Evolutionary conservation across 2,888 invertebrate species (phyloP), one percentile per base, ranked within the genome.

Genomic region (Neoaliturus tenellus): DNA sequence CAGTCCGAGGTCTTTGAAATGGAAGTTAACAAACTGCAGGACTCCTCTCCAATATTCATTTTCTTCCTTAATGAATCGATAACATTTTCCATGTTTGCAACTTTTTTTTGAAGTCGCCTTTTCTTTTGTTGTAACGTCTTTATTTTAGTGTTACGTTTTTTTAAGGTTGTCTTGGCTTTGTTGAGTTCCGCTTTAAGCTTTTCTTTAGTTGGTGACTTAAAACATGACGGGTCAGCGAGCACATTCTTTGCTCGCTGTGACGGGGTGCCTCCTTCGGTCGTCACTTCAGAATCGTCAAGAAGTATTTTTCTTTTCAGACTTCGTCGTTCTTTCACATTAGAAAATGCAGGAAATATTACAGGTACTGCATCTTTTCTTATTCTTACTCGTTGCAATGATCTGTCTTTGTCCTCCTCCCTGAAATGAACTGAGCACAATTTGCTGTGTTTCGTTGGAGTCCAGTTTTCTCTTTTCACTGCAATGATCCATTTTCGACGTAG

Each of bases 391-490:
- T 35, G 4, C 58, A 78, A 41, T 35, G 78, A 75, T 8, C 78
- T 23, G 48, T 73, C 83, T n/a, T 78, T 83, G 69, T 85, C 85
- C 25, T n/a, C 48, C n/a, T 84, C 82, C 39, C 62, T 23, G 67
- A 85, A 85, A 33, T 85, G 82, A 6, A 48, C 23, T 58, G 82
- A 81, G 80, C 85, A 85, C 10, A 85, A 3, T 1, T 39, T 51
- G 25, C 85, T 85, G 20, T 78, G 12, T 14, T 83, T 44, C 17
- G 75, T 58, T 17, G 84, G 85, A 41, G 84, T 12, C 85, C 82
- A 84, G 20, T 85, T 51, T 33, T 84, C 33, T 23, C 82, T 84
- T 35, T 39, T 71, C 0, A 81, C 75, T 23, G 82, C 83, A 17
- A n/a, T 33, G 28, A 75, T 39, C 82, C 84, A 84, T 67, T 73